phyloP scores from a whole-genome alignment of 2,888 invertebrate genomes.

The Diloba caeruleocephala region DNA sequence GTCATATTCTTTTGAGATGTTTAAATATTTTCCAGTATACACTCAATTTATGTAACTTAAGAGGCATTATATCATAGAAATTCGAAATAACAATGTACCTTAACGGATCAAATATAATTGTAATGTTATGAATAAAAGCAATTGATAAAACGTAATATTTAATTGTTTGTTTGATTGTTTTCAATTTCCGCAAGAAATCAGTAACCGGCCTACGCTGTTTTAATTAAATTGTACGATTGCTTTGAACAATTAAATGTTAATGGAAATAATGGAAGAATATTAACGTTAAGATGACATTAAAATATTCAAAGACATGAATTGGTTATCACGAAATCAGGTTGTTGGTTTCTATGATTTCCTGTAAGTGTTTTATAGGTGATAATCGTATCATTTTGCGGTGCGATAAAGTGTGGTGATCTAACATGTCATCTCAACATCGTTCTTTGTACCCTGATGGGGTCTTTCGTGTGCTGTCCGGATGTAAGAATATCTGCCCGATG shows the following conservation, averaged over 20 bases:
- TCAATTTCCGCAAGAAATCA: slow-evolving; percentile 3
- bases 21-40: slow-evolving; percentile 14
- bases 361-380: no score
- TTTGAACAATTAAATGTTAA: neutral
- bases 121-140: slow-evolving; percentile 86
- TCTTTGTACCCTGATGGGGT: no score
- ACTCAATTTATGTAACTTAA: slow-evolving; percentile 34
- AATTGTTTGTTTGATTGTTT: slow-evolving; percentile 72
- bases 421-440: no score
- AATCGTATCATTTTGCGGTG: no score
- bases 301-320: no score
- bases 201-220: neutral
- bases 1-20: slow-evolving; percentile 25
- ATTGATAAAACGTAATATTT: slow-evolving; percentile 81
- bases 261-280: neutral
- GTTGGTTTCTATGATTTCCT: no score
- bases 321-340: no score
- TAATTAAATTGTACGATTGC: neutral
- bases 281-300: no score
- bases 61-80: slow-evolving; percentile 52
- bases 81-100: slow-evolving; percentile 58
- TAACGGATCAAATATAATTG: slow-evolving; percentile 68
- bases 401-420: no score
- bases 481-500: no score
- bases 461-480: no score